phyloP scores from a whole-genome alignment of 2,888 invertebrate species.

The Lasioglossum leucozonium region DNA sequence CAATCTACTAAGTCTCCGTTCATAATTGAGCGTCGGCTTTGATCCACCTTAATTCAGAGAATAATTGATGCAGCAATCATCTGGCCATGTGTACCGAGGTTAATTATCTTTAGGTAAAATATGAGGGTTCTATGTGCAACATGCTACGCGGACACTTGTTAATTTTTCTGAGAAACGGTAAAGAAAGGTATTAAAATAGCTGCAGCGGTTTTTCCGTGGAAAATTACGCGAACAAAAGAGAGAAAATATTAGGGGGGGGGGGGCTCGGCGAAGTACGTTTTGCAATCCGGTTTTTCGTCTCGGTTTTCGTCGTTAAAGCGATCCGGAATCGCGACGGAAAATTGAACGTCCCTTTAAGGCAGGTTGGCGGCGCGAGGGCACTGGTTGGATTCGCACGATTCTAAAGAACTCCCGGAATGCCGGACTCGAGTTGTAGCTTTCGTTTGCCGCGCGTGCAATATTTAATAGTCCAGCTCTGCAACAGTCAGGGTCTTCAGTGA shows the following conservation, averaged over 20 bases:
- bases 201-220: background rate
- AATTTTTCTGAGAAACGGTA: background rate
- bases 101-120: background rate
- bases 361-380: conserved; percentile 23
- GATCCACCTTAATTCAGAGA: background rate
- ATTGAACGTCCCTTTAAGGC: conserved; percentile 44
- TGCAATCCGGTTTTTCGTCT: conserved; percentile 2
- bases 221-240: background rate
- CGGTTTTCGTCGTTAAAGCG: conserved; percentile 19
- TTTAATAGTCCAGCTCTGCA: conserved; percentile 61
- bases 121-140: background rate
- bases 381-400: conserved; percentile 58
- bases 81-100: background rate
- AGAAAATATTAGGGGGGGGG: background rate
- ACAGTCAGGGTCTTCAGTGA: conserved; percentile 62
- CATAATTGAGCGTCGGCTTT: background rate
- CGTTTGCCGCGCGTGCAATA: conserved; percentile 63
- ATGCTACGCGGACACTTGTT: background rate
- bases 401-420: conserved; percentile 67
- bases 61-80: background rate
- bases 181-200: background rate
- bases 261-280: background rate
- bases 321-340: conserved; percentile 33
- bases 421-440: conserved; percentile 60
- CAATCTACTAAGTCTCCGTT: background rate